Base-by-base conservation (phyloP, 2,888 invertebrate genomes). In the Melieria crassipennis region DNA sequence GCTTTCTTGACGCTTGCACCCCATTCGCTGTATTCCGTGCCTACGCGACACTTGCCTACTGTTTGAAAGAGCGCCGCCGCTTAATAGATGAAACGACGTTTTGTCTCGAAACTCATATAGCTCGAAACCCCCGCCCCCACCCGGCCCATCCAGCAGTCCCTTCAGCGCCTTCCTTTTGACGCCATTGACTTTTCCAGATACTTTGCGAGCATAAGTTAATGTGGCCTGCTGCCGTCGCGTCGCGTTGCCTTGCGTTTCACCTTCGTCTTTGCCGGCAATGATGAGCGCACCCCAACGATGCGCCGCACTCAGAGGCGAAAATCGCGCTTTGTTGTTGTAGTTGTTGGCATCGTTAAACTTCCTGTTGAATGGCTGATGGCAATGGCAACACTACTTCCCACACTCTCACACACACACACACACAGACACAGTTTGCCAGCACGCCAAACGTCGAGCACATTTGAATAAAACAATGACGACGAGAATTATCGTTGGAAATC, bases 391-490 rank as follows among this genome's bases (percentile, higher is more conserved):
- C 67, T 64, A 63, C 56, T 6, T 48, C 30, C 42, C 13, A 64
- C 47, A 50, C 7, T 46, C 13, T 16, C 55, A 46, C 50, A 58
- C 56, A 73, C 30, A 62, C 13, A 65, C 50, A 56, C 52, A 60
- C 50, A 64, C 42, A 57, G 7, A 62, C n/a, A 65, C 42, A 55
- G 30, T 50, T 61, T 50, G 45, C 11, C 57, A 11, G 7, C 47
- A 61, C n/a, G 60, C 16, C 56, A 43, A 45, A 42, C 48, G n/a
- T 52, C 63, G 64, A 60, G 57, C 57, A 55, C 47, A 69, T 16
- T 60, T 56, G 67, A 66, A 70, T 73, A 71, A 72, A 77, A 76
- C 72, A 64, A 70, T 72, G 60, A 71, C 65, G 57, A 55, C 48
- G 30, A 43, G 70, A 58, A 58, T 47, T 50, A 60, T 52, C 62